Evolutionary conservation across 2,888 invertebrate genomes (phyloP), one percentile per base, ranked within the genome.

Genomic region (Rhopalosiphum nymphaeae): DNA sequence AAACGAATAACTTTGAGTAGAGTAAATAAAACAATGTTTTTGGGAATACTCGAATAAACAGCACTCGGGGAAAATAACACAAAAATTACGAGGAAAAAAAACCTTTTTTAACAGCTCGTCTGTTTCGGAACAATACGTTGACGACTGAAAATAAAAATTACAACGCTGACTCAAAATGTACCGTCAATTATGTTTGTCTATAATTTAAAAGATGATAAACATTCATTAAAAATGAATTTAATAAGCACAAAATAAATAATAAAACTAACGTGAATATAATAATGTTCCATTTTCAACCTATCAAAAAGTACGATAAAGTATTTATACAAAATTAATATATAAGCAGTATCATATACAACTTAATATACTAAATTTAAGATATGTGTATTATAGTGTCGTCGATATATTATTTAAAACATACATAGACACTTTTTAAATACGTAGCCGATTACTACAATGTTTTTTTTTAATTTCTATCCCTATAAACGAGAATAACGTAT

Each of bases 11-110:
- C 90, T 91, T 53, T 67, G 85, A 29, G 89, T 25, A 44, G 89
- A 57, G 89, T 85, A 89, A 93, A 93, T 93, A 93, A 93, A 93
- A 93, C 92, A 93, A 90, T 90, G 93, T 93, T 93, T 93, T 90
- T 13, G 57, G 89, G 85, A 93, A 94, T 91, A 84, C 91, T 53
- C 94, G 90, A 94, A 86, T 94, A 94, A 94, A 94, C 94, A 94
- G 44, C 90, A 49, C 49, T 61, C 11, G 84, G 36, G 53, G 26
- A 86, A 91, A 94, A 91, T 57, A 56, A 36, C 36, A 87, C 85
- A 53, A 91, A 67, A 84, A 91, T 90, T 46, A 85, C 84, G 61
- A 87, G 42, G 42, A 49, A 87, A 87, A 87, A 93, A 85, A 94
- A 87, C 91, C 42, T 90, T 91, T 93, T 56, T 53, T 46, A 93